Percentiles rank a stretch among this genome's conserved stretches.
phyloP scores from a whole-genome alignment of 2,113 vertebrate species.

The Stegastes partitus region DNA sequence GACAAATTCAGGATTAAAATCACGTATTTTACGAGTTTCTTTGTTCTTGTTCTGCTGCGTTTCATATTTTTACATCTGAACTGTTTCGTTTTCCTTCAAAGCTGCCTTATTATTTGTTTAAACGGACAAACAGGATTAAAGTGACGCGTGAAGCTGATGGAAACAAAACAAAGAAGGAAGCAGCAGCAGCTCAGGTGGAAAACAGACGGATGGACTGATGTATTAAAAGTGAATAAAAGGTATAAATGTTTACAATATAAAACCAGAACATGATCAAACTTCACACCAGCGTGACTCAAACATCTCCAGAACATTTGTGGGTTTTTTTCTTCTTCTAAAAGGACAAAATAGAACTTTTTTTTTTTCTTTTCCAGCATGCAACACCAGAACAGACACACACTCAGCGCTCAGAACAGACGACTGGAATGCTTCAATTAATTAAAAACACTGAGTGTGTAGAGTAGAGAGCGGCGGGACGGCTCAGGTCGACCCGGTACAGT shows the following conservation, averaged over 20 bases:
- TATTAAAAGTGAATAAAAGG: constrained; percentile 43
- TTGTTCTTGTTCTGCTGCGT: too few relatives aligned
- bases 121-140: too few relatives aligned
- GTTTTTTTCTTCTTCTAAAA: not conserved
- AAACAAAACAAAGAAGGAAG: too few relatives aligned
- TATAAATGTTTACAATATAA: constrained; percentile 40
- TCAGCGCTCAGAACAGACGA: not conserved
- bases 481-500: constrained; percentile 21
- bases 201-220: constrained; percentile 31
- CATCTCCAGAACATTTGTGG: too few relatives aligned
- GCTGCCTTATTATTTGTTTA: too few relatives aligned
- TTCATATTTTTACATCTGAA: too few relatives aligned
- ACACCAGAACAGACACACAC: constrained; percentile 34
- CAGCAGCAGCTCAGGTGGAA: too few relatives aligned
- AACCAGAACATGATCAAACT: not conserved
- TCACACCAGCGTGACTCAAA: too few relatives aligned
- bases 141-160: too few relatives aligned
- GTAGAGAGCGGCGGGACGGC: not conserved
- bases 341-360: constrained; percentile 16
- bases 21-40: too few relatives aligned
- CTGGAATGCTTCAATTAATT: constrained; percentile 62
- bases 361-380: constrained; percentile 57
- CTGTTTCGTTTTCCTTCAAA: too few relatives aligned
- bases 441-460: constrained; percentile 22
- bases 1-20: too few relatives aligned